Evolutionary conservation across 2,113 vertebrate genomes (phyloP).

Genomic region (Phyllopteryx taeniolatus): DNA sequence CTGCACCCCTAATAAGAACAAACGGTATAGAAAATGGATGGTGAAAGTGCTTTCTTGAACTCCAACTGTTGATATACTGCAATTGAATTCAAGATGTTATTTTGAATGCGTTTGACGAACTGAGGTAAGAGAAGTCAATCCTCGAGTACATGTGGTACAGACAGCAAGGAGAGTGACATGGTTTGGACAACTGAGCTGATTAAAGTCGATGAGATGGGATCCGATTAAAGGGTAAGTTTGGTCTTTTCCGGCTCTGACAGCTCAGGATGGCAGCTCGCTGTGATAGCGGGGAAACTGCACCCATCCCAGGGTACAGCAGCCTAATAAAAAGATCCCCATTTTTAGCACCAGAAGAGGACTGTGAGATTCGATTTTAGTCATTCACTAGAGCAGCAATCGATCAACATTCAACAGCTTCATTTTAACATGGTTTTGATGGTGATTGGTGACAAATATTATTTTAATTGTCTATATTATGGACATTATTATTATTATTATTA

Average conservation of each 20-base stretch:
- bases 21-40: too few relatives aligned
- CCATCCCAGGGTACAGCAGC: constrained; percentile 41
- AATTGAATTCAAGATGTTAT: constrained; percentile 15
- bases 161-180: constrained; percentile 48
- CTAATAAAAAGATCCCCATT: constrained; percentile 61
- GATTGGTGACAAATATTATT: constrained; percentile 23
- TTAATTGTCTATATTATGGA: neutral
- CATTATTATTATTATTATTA: too few relatives aligned
- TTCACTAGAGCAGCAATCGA: constrained; percentile 56
- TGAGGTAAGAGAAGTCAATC: constrained; percentile 38
- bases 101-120: constrained; percentile 46
- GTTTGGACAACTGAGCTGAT: constrained; percentile 55
- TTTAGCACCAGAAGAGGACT: constrained; percentile 29
- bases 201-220: constrained; percentile 58
- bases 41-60: constrained; percentile 10
- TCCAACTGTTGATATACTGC: neutral
- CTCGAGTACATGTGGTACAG: constrained; percentile 38
- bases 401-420: constrained; percentile 60
- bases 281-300: constrained; percentile 43
- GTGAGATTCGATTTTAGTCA: constrained; percentile 53
- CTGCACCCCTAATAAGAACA: too few relatives aligned
- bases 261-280: constrained; percentile 68
- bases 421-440: constrained; percentile 11
- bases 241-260: constrained; percentile 66
- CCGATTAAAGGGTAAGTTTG: constrained; percentile 70